Conservation (phyloP, 2,797 vertebrate genomes). For the Galagoides demidoff region DNA sequence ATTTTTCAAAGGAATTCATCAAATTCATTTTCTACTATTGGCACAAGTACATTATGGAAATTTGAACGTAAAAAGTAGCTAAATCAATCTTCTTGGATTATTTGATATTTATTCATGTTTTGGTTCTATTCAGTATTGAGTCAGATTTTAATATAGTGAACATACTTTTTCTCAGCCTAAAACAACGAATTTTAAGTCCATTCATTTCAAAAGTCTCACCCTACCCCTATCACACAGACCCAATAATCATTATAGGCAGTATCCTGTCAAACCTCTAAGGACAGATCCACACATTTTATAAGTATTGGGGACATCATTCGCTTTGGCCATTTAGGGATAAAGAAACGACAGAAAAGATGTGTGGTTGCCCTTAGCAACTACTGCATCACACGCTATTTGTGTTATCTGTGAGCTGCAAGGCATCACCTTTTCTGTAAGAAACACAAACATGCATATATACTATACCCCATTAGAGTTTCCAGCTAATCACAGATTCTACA, state of each 20-base stretch:
- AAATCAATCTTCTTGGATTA: constrained; percentile 42
- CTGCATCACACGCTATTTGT: constrained; percentile 52
- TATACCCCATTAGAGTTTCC: background rate
- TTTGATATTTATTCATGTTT: constrained; percentile 59
- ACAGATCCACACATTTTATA: constrained; percentile 56
- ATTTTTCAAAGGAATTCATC: constrained; percentile 1
- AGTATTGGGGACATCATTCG: constrained; percentile 52
- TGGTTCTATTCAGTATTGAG: constrained; percentile 29
- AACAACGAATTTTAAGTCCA: constrained; percentile 18
- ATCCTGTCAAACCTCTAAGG: constrained; percentile 51
- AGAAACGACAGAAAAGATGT: constrained; percentile 65
- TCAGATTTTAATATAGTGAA: constrained; percentile 54
- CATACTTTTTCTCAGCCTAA: background rate
- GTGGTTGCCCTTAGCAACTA: constrained; percentile 68
- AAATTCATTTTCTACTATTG: constrained; percentile 54
- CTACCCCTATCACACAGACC: background rate
- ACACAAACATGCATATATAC: background rate
- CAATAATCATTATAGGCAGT: background rate
- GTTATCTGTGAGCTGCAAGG: constrained; percentile 53
- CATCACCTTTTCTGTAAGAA: constrained; percentile 61
- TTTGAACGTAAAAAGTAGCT: constrained; percentile 50
- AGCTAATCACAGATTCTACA: constrained; percentile 16
- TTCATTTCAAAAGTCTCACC: constrained; percentile 7
- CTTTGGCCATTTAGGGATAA: constrained; percentile 59
- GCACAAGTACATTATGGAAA: constrained; percentile 33